phyloP scores from a whole-genome alignment of 1,140 invertebrate genomes.

The Drosophila pectinifera region DNA sequence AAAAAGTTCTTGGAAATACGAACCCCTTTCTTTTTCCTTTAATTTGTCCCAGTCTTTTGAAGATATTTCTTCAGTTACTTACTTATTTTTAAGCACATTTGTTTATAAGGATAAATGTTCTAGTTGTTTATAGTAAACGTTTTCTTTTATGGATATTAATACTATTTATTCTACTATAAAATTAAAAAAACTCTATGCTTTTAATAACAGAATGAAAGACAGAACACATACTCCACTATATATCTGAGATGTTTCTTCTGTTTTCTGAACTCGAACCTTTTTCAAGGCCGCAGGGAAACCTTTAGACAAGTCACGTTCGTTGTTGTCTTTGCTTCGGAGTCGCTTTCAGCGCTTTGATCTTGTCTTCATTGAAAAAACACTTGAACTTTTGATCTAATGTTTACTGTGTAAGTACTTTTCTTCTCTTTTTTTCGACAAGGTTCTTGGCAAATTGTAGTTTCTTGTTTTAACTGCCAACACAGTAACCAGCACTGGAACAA shows the following conservation, averaged over 20 bases:
- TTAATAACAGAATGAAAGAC: neutral
- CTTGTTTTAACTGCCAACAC: constrained; percentile 2
- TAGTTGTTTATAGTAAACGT: neutral
- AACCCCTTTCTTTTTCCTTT: neutral
- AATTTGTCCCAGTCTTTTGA: neutral
- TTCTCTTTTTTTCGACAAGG: constrained; percentile 37
- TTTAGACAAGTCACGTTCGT: constrained; percentile 40
- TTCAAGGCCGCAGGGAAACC: constrained; percentile 25
- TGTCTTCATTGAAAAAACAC: constrained; percentile 29
- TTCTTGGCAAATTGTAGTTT: constrained; percentile 12
- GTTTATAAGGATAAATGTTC: neutral
- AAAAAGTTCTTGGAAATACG: neutral
- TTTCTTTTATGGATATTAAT: neutral
- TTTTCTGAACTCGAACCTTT: constrained; percentile 12
- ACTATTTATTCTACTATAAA: no score
- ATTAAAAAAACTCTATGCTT: neutral
- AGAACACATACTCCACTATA: neutral
- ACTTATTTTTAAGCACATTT: neutral
- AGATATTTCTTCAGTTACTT: neutral
- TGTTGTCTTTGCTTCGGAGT: constrained; percentile 32
- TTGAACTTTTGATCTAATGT: constrained; percentile 52
- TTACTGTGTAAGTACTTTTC: neutral
- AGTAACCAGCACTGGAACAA: neutral
- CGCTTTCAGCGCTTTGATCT: constrained; percentile 23
- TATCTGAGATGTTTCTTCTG: neutral